These are phyloP conservation scores for Caenorhabditis latens DNA, from an alignment of 1,140 invertebrate genomes.

Conservation along the genomic window DNA sequence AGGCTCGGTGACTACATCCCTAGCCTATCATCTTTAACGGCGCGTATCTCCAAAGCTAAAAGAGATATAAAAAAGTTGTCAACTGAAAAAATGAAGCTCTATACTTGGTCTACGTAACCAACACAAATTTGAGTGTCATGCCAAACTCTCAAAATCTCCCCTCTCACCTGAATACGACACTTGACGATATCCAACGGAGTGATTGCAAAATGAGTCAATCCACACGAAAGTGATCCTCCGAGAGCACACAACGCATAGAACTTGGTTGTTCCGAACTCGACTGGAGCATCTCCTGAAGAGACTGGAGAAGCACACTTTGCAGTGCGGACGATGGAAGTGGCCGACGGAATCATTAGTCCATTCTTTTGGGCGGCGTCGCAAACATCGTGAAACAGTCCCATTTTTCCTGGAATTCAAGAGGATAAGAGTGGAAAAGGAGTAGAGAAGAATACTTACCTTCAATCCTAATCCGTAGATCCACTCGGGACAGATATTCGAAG, in stretches of 20 bases:
- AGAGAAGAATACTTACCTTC: neutral
- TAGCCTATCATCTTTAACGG: too few relatives aligned
- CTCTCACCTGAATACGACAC: constrained; percentile 92
- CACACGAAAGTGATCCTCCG: constrained; percentile 95
- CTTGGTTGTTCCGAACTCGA: constrained; percentile 56
- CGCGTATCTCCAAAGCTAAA: too few relatives aligned
- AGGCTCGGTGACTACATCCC: too few relatives aligned
- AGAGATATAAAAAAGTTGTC: too few relatives aligned
- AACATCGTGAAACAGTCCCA: constrained; percentile 47
- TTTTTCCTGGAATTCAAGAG: neutral
- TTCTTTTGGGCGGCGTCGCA: constrained; percentile 26
- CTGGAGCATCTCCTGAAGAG: constrained; percentile 1
- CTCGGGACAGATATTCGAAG: neutral
- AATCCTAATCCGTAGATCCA: constrained; percentile 1
- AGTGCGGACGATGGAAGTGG: neutral
- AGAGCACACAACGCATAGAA: constrained; percentile 78
- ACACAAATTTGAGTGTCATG: too few relatives aligned
- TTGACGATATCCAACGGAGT: constrained; percentile 98
- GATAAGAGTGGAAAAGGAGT: neutral
- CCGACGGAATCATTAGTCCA: constrained; percentile 14
- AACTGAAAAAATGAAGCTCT: too few relatives aligned
- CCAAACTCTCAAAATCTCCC: neutral
- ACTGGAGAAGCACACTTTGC: neutral
- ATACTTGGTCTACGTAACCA: too few relatives aligned
- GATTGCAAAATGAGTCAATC: constrained; percentile 87